A percentile compares a stretch with the other conserved stretches of the same genome.
These are phyloP conservation scores for Rhynchonema sp. DNA, from an alignment of 2,888 invertebrate genomes.

Conservation along the genomic window DNA sequence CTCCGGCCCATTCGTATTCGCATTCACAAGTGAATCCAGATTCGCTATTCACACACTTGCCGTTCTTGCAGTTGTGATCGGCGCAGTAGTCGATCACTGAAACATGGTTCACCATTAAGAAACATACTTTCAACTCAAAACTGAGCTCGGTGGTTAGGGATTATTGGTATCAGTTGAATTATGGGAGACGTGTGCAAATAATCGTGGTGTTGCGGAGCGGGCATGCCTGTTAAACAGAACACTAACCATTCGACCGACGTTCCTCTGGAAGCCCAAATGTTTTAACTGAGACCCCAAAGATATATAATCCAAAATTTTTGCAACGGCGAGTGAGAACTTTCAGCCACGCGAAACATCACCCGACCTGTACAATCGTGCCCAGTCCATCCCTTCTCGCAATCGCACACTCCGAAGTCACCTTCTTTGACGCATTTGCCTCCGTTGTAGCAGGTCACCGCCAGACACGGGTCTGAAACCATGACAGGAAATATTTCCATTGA, in stretches of 20 bases:
- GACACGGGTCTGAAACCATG: neutral
- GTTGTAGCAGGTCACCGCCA: neutral
- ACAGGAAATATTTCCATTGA: no score
- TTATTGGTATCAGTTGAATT: no score
- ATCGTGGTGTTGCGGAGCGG: no score
- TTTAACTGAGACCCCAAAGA: no score
- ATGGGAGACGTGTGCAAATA: no score
- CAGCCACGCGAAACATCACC: neutral
- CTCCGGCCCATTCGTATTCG: neutral
- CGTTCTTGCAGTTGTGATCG: neutral
- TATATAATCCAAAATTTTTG: no score
- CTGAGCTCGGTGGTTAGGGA: no score
- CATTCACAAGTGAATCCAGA: neutral
- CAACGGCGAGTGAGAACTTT: no score
- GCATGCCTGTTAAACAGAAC: no score
- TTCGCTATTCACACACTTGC: neutral
- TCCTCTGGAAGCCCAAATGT: no score
- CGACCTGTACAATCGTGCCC: neutral
- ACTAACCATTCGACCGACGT: no score
- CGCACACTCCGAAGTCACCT: neutral
- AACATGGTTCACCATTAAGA: neutral
- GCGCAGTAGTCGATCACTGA: neutral
- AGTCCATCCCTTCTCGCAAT: neutral
- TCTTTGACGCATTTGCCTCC: neutral
- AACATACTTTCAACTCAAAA: no score